These are phyloP conservation scores for Ligdia adustata DNA, from an alignment of 2,888 invertebrate genomes.

Conservation along the genomic window DNA sequence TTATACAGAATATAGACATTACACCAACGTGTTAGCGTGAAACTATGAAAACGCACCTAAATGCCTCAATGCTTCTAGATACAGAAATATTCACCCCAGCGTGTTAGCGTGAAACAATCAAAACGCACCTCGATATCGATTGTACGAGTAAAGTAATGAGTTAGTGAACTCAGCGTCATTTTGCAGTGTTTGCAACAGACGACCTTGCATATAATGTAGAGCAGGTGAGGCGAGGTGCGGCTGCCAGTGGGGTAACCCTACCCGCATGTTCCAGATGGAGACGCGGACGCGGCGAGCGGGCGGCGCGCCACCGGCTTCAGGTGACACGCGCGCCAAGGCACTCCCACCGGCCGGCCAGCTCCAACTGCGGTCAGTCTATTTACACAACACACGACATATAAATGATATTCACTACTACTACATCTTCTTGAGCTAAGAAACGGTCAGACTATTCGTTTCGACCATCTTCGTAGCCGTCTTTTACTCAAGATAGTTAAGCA, in stretches of 20 bases:
- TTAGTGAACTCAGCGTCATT: conserved; percentile 1
- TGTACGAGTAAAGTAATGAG: background rate
- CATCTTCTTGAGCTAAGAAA: no score
- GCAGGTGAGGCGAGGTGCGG: conserved; percentile 41
- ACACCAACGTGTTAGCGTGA: no score
- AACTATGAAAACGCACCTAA: no score
- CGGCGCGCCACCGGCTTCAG: conserved; percentile 69
- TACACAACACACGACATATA: conserved; percentile 33
- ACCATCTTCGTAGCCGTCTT: no score
- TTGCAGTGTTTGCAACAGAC: conserved; percentile 22
- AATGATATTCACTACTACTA: no score
- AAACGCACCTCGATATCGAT: background rate
- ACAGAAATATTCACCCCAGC: no score
- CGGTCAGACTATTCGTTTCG: no score
- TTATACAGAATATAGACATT: no score
- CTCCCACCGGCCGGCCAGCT: conserved; percentile 56
- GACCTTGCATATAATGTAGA: conserved; percentile 35
- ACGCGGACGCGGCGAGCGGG: conserved; percentile 67
- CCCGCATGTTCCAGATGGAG: conserved; percentile 74
- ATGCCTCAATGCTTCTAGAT: no score
- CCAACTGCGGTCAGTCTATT: conserved; percentile 62
- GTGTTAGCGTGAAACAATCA: no score
- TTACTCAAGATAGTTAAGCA: no score
- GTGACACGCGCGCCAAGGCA: conserved; percentile 67
- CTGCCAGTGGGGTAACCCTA: conserved; percentile 53